Evolutionary conservation across 2,888 invertebrate species (phyloP), one percentile per base, ranked within the genome.

Genomic region (Priapulus caudatus): DNA sequence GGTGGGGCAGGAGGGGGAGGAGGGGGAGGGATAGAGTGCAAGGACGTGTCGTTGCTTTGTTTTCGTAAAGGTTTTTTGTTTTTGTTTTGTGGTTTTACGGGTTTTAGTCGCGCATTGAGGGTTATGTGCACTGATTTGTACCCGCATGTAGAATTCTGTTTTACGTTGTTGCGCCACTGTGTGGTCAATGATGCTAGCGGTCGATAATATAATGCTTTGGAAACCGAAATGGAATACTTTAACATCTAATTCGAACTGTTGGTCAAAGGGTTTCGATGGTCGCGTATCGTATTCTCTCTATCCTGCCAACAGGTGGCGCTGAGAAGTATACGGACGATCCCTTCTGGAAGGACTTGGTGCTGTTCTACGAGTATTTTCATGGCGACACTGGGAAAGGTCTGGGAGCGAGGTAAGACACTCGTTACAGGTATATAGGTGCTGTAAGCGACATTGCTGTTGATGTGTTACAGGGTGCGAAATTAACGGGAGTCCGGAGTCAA

Each of bases 301-400:
- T n/a, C n/a, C n/a, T n/a, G n/a, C n/a, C n/a, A n/a, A n/a, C 50
- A 67, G 67, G 67, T 51, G 55, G 57, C 2, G 60, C 59, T 15
- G 54, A 60, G 10, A 56, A 59, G 18, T 70, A 69, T 58, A 57
- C 62, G 2, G 59, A 55, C 16, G 67, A 69, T 51, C 66, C 67
- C 2, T 46, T 65, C 43, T 71, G 66, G 62, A 62, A 63, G 51
- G 62, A 68, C 53, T 57, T 69, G 52, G 56, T 67, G 22, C 61
- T 70, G 51, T 71, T 71, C 58, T 68, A 71, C 56, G 71, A 71
- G 56, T 71, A 65, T 58, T 71, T 70, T 56, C 58, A 71, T 59
- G 68, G 67, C 2, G 70, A 71, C 51, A 67, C 62, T 15, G 70
- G 71, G 1, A 54, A 64, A 49, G 71, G 71, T 0, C 67, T 66